Evolutionary conservation across 92 coral and sea anemone genomes (phyloP).

Genomic region (Heliopora coerulea): DNA sequence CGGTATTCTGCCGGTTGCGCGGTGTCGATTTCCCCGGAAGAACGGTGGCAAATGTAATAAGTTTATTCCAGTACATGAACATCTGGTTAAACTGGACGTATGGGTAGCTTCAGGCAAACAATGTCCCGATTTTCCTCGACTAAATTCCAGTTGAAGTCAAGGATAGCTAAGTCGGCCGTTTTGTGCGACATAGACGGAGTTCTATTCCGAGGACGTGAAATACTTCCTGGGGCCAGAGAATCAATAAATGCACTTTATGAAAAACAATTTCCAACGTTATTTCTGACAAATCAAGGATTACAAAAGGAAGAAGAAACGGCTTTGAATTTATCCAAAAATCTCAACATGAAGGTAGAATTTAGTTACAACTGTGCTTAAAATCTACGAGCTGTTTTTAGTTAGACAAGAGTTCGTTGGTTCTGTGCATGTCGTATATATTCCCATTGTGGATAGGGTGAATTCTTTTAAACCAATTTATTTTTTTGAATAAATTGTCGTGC

Average conservation of each 20-base stretch:
- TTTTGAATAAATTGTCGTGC: too few relatives aligned
- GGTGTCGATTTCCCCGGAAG: too few relatives aligned
- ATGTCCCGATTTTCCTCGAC: conserved; percentile 11
- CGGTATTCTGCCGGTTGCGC: too few relatives aligned
- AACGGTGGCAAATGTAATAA: too few relatives aligned
- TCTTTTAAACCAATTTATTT: too few relatives aligned
- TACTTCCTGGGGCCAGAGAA: conserved; percentile 63
- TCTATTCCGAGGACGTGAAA: conserved; percentile 66
- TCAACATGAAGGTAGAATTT: conserved; percentile 54
- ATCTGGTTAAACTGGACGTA: not conserved
- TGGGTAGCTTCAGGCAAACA: not conserved
- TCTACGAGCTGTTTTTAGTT: too few relatives aligned
- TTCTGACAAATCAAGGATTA: conserved; percentile 67
- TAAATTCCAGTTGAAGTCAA: not conserved
- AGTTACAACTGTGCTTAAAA: not conserved
- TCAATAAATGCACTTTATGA: conserved; percentile 57
- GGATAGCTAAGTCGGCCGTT: conserved; percentile 39
- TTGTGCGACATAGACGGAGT: conserved; percentile 77
- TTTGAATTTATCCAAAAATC: conserved; percentile 52
- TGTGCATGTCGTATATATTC: too few relatives aligned
- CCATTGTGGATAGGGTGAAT: too few relatives aligned
- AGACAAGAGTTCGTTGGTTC: too few relatives aligned
- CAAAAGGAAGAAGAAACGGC: conserved; percentile 62
- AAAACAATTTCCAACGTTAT: conserved; percentile 55
- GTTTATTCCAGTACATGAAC: too few relatives aligned